Evolutionary conservation across 2,797 vertebrate genomes (phyloP).

Genomic region (Sciaenops ocellatus): DNA sequence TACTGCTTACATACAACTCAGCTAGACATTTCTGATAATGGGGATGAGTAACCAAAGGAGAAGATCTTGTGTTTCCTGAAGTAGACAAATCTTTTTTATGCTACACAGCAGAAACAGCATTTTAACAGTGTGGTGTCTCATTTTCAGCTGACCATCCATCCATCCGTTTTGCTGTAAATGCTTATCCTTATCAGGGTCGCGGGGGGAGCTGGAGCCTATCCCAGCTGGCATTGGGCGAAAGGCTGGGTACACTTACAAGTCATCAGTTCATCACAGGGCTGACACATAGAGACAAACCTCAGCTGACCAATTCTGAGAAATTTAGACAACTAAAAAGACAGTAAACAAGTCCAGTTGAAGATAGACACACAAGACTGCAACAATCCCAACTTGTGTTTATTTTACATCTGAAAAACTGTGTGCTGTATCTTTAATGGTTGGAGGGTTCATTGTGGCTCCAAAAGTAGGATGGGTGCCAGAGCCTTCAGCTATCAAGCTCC

Average conservation of each 20-base stretch:
- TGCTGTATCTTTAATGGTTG: too few species aligned
- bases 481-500: too few species aligned
- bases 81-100: conserved; percentile 2
- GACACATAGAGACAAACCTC: too few species aligned
- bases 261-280: too few species aligned
- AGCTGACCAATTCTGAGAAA: neutral
- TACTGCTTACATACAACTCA: conserved; percentile 13
- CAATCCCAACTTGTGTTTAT: neutral
- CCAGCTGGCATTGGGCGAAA: too few species aligned
- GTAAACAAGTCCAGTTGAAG: neutral
- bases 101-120: neutral
- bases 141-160: neutral
- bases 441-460: too few species aligned
- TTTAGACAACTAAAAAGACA: neutral
- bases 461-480: too few species aligned
- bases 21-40: neutral
- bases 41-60: neutral
- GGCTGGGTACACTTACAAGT: too few species aligned
- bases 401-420: too few species aligned
- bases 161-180: too few species aligned
- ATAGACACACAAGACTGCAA: neutral
- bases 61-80: neutral
- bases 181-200: too few species aligned
- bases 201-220: too few species aligned
- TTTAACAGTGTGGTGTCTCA: neutral